These are phyloP conservation scores for Acanthis flammea DNA, from an alignment of 2,797 vertebrate genomes.

Conservation along the genomic window DNA sequence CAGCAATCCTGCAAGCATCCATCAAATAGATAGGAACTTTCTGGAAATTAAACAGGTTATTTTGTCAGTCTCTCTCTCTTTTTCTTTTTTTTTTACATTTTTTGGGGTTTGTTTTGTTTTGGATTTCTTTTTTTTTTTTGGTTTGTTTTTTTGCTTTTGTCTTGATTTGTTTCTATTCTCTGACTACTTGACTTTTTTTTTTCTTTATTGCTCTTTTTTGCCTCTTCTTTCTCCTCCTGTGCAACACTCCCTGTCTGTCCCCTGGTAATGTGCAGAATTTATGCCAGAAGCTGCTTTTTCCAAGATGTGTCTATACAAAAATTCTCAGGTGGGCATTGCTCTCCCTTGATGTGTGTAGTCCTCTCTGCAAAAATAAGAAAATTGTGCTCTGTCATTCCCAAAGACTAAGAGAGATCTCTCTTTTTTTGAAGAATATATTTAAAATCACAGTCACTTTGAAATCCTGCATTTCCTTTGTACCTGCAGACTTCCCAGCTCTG, in stretches of 20 bases:
- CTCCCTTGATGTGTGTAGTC: slow-evolving; percentile 15
- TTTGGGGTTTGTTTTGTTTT: not conserved
- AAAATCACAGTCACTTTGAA: slow-evolving; percentile 18
- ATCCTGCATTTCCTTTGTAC: not conserved
- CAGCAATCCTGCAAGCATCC: not conserved
- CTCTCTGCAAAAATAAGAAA: slow-evolving; percentile 36
- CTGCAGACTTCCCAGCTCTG: not conserved
- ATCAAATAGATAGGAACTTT: not conserved
- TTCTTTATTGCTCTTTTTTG: not conserved
- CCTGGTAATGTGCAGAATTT: slow-evolving; percentile 27
- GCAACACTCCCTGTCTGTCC: slow-evolving; percentile 1
- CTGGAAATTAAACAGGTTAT: not conserved
- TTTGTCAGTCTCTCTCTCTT: not conserved
- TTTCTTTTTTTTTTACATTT: no score
- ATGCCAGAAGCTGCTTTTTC: slow-evolving; percentile 25
- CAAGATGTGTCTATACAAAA: slow-evolving; percentile 24
- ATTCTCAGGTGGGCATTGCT: not conserved
- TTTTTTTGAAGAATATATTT: slow-evolving; percentile 13
- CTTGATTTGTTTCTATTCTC: slow-evolving; percentile 7
- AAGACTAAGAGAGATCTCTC: not conserved
- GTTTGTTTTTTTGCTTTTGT: not conserved
- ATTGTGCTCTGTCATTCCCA: not conserved
- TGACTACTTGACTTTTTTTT: not conserved
- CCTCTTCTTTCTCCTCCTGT: not conserved
- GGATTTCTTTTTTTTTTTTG: not conserved